Evolutionary conservation across 2,888 invertebrate species (phyloP).

Genomic region (Microctonus hyperodae): DNA sequence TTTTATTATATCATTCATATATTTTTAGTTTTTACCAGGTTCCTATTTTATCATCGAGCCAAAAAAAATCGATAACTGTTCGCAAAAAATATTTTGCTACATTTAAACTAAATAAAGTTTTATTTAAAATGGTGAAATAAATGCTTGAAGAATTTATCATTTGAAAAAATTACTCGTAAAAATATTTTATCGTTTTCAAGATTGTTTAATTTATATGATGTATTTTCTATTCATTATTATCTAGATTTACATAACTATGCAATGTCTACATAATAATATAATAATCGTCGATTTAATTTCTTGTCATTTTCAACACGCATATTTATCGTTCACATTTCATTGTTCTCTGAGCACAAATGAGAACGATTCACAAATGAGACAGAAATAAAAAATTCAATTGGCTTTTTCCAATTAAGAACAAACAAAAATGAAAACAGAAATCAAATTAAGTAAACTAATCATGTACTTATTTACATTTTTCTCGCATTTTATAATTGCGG

Average conservation of each 20-base stretch:
- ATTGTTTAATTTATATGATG: slow-evolving; percentile 27
- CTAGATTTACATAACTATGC: slow-evolving; percentile 43
- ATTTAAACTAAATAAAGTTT: not conserved
- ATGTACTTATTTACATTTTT: slow-evolving; percentile 30
- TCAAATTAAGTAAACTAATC: slow-evolving; percentile 15
- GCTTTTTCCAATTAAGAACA: not conserved
- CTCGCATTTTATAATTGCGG: slow-evolving; percentile 8
- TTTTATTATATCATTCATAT: not conserved
- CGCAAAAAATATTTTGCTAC: not conserved
- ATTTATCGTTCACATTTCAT: slow-evolving; percentile 39
- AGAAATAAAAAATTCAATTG: not conserved
- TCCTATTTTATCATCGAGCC: not conserved
- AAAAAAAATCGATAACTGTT: not conserved
- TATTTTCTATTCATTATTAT: slow-evolving; percentile 39
- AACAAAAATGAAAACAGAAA: not conserved
- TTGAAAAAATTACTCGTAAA: not conserved
- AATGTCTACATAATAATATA: slow-evolving; percentile 24
- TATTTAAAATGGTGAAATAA: not conserved
- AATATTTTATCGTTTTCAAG: slow-evolving; percentile 7
- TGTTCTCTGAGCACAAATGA: slow-evolving; percentile 18
- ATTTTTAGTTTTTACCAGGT: not conserved
- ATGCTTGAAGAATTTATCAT: not conserved
- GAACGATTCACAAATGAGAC: slow-evolving; percentile 1
- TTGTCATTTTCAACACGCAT: slow-evolving; percentile 14
- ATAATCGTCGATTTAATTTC: slow-evolving; percentile 9